Evolutionary conservation across 2,888 invertebrate species (phyloP), one percentile per base, ranked within the genome.

Genomic region (Entomobrya multifasciata): DNA sequence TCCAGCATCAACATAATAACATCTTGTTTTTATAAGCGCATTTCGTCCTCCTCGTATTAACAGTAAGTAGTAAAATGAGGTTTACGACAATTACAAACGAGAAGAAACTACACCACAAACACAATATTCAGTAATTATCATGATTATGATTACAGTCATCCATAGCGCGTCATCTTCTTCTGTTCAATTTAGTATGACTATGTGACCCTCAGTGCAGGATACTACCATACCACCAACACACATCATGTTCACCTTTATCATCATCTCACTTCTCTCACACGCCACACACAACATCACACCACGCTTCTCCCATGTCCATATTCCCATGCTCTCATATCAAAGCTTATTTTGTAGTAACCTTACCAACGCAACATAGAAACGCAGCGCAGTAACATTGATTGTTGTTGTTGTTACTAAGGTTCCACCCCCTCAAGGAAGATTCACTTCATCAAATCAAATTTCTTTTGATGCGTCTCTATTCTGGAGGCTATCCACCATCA

Each of bases 401-500:
- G 52, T 52, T 17, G 15, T 36, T 36, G n/a, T n/a, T n/a, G n/a
- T 55, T 55, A 17, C 49, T 1, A 30, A 17, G 55, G 74, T 52
- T 74, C 74, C 74, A 55, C 74, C 74, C 74, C 74, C 74, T 55
- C 74, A 55, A 74, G 74, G 74, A 74, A 74, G 74, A 74, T 74
- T 74, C 55, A 74, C 74, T 74, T 74, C 74, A 74, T 30, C 52
- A 74, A 55, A 52, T 74, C 30, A 8, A 55, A 49, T 47, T 70
- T 55, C 52, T 8, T 36, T 36, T 36, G 4, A 6, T 8, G 4
- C 8, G 5, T 36, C 8, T 8, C 8, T 36, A 4, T 55, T 41
- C 74, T 72, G 47, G 72, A 72, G 36, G 74, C 55, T 47, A 74
- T 20, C 36, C 4, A 27, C 20, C 30, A 30, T 25, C 30, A 57